Evolutionary conservation across 2,888 invertebrate genomes (phyloP).

Genomic region (Drosophila barbarae): DNA sequence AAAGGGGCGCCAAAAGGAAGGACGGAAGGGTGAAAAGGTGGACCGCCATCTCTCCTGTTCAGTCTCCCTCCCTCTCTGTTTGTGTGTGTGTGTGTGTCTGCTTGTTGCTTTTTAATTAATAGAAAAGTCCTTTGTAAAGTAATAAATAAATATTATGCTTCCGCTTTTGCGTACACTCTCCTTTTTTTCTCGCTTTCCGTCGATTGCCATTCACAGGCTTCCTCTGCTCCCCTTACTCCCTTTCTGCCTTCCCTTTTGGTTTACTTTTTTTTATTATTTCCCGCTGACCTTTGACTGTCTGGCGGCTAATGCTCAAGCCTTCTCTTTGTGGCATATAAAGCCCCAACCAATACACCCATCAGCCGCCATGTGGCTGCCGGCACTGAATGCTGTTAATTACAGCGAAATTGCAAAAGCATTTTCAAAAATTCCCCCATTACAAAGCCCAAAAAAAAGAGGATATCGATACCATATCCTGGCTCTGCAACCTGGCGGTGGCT

Average conservation of each 20-base stretch:
- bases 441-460: background rate
- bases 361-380: slow-evolving; percentile 30
- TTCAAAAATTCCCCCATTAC: slow-evolving; percentile 13
- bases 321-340: slow-evolving; percentile 22
- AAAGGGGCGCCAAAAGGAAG: slow-evolving; percentile 7
- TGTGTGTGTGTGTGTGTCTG: slow-evolving; percentile 32
- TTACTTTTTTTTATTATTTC: background rate
- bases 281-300: slow-evolving; percentile 31
- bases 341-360: slow-evolving; percentile 1
- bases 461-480: slow-evolving; percentile 14
- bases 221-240: slow-evolving; percentile 3
- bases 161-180: slow-evolving; percentile 65
- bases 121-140: slow-evolving; percentile 79
- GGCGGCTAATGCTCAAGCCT: slow-evolving; percentile 30
- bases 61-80: slow-evolving; percentile 3
- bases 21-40: slow-evolving; percentile 18
- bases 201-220: slow-evolving; percentile 47
- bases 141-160: slow-evolving; percentile 79
- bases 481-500: slow-evolving; percentile 1
- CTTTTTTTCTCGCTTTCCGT: slow-evolving; percentile 47
- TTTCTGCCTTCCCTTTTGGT: background rate
- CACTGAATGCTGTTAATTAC: slow-evolving; percentile 32
- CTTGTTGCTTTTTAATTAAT: slow-evolving; percentile 79
- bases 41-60: background rate
- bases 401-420: slow-evolving; percentile 37